Base-by-base conservation (phyloP, 2,888 invertebrate species). In the Penaeus monodon region DNA sequence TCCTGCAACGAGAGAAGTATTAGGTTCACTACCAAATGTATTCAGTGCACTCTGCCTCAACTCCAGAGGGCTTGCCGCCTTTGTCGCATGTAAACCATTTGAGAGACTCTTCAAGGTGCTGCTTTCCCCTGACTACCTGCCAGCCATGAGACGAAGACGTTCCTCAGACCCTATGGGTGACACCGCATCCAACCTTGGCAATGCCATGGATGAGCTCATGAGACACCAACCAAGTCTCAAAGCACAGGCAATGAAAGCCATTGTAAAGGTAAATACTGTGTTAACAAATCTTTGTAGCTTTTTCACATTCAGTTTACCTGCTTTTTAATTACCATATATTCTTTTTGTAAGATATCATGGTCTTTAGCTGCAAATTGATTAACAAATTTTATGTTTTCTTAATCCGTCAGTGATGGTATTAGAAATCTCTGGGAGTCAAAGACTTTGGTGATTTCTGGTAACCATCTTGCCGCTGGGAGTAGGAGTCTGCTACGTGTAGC, bases 141-240 rank as follows among this genome's bases (percentile, higher is more conserved):
- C 96, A 3, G 97, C 97, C 8, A 96, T 97, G 97, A 94, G 96
- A 82, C 94, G 96, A 87, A 94, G 97, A 65, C 94, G 97, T 29
- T 96, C 95, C 90, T 95, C 96, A 0, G 97, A 97, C 92, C 95
- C 95, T 0, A 92, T 95, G 91, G 95, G 95, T 7, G 96, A 96
- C 91, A 97, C 97, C 10, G 97, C 97, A 1, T 95, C 95, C 74
- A 96, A 96, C 93, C 93, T 97, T 65, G 97, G 97, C 24, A 96
- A 95, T 92, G 96, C 97, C 0, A 96, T 97, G 96, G 97, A 97
- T 92, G 97, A 97, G 92, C 92, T 97, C 20, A 96, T 97, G 95
- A 94, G 97, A 78, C 97, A 97, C 92, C 97, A 97, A 92, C 97
- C 97, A 0, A 96, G 95, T 89, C 93, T 97, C 77, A 95, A 96